Conservation (phyloP, 2,888 invertebrate species). For the Frankliniella intonsa region DNA sequence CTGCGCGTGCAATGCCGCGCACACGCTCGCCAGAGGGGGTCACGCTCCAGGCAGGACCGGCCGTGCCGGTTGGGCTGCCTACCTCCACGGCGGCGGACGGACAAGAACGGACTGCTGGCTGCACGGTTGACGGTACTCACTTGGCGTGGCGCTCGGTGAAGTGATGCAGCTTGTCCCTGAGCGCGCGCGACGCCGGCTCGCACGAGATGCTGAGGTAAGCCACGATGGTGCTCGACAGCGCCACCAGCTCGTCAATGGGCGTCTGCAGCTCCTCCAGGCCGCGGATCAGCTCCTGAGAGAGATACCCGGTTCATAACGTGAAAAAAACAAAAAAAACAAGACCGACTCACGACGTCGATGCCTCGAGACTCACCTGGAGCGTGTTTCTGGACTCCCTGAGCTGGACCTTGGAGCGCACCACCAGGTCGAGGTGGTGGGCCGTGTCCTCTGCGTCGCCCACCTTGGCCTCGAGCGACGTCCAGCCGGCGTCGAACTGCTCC, state of each 20-base stretch:
- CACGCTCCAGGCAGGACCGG: background rate
- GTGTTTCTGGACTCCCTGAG: slow-evolving; percentile 67
- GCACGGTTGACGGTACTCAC: slow-evolving; percentile 46
- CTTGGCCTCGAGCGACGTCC: slow-evolving; percentile 64
- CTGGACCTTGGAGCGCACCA: slow-evolving; percentile 68
- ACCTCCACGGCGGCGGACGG: background rate
- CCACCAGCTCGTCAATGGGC: slow-evolving; percentile 62
- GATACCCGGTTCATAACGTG: slow-evolving; percentile 36
- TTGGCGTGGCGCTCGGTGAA: slow-evolving; percentile 63
- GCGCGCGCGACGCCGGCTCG: slow-evolving; percentile 62
- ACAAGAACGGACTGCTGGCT: too few species aligned
- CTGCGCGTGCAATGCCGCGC: too few species aligned
- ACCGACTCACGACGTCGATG: background rate
- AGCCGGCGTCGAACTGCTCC: slow-evolving; percentile 69
- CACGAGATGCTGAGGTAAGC: slow-evolving; percentile 65
- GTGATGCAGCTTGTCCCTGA: slow-evolving; percentile 64
- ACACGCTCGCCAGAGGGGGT: background rate
- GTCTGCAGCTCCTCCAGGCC: slow-evolving; percentile 68
- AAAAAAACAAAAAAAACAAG: slow-evolving; percentile 28
- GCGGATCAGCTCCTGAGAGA: slow-evolving; percentile 62
- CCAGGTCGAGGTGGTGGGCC: slow-evolving; percentile 69
- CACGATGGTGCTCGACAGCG: slow-evolving; percentile 65
- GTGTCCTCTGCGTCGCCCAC: slow-evolving; percentile 69
- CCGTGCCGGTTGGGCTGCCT: background rate
- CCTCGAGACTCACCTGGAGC: slow-evolving; percentile 57